Percentiles rank a stretch among this genome's conserved stretches.
Conservation (phyloP, 2,797 vertebrate species). For the Orientallactaga sibirica region DNA sequence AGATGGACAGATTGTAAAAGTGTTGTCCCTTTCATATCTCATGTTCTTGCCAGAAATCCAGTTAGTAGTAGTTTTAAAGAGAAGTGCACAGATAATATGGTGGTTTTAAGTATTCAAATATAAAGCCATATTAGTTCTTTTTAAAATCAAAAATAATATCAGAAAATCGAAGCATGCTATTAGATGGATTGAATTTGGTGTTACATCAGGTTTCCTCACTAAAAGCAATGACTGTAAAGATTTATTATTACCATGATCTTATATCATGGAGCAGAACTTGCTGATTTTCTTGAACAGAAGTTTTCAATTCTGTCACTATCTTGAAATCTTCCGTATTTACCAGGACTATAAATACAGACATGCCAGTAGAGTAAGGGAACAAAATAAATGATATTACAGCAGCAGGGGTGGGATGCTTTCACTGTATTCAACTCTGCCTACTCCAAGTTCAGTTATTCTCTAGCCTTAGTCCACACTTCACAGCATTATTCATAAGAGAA, state of each 20-base stretch:
- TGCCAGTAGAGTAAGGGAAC: neutral
- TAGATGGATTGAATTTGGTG: conserved; percentile 8
- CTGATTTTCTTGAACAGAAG: neutral
- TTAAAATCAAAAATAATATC: conserved; percentile 13
- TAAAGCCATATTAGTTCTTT: neutral
- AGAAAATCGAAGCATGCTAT: neutral
- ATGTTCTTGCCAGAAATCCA: conserved; percentile 59
- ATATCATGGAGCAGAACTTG: neutral
- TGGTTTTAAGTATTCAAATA: neutral
- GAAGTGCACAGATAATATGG: conserved; percentile 45
- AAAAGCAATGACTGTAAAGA: conserved; percentile 16
- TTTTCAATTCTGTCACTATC: conserved; percentile 45
- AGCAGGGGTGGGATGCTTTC: neutral
- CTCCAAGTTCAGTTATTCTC: neutral
- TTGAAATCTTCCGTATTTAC: neutral
- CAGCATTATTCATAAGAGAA: neutral
- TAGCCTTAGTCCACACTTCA: neutral
- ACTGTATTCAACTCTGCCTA: too few species aligned
- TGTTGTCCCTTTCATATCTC: conserved; percentile 57
- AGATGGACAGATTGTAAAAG: conserved; percentile 49
- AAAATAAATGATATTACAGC: neutral
- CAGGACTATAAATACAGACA: neutral
- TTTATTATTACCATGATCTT: neutral
- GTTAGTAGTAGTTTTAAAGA: neutral
- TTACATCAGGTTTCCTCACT: conserved; percentile 39